Evolutionary conservation across 92 coral and sea anemone genomes (phyloP).

Genomic region (Zoanthus solanderi): DNA sequence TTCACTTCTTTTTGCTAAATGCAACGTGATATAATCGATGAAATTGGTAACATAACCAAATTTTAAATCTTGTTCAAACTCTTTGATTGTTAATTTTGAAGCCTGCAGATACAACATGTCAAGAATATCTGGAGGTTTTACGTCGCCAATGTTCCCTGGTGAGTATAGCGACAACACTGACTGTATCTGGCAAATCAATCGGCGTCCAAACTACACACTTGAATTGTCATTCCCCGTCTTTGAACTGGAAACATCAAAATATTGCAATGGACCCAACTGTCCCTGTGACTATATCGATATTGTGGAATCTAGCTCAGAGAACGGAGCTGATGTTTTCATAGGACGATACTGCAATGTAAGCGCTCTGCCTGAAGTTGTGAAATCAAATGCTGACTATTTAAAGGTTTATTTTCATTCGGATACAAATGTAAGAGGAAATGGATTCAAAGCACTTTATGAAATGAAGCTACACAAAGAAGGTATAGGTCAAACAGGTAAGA

Average conservation of each 20-base stretch:
- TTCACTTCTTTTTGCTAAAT: too few relatives aligned
- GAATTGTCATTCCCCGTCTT: conserved; percentile 20
- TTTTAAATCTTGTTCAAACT: too few relatives aligned
- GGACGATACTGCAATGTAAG: conserved; percentile 22
- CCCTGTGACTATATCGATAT: conserved; percentile 37
- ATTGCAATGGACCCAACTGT: conserved; percentile 20
- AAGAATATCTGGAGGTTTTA: background rate
- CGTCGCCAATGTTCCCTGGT: conserved; percentile 28
- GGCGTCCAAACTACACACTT: conserved; percentile 2
- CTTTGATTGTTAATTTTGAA: background rate
- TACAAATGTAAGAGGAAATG: conserved; percentile 9
- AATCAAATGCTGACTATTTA: conserved; percentile 27
- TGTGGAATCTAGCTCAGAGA: conserved; percentile 16
- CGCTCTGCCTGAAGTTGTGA: background rate
- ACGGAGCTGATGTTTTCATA: background rate
- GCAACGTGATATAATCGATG: too few relatives aligned
- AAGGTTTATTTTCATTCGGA: conserved; percentile 27
- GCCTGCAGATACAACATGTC: conserved; percentile 13
- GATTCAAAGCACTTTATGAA: conserved; percentile 12
- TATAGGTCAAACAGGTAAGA: background rate
- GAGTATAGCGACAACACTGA: conserved; percentile 23
- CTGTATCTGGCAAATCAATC: conserved; percentile 26
- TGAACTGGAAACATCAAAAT: conserved; percentile 17
- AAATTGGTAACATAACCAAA: too few relatives aligned
- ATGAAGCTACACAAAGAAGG: background rate